A percentile compares a stretch with the other conserved stretches of the same genome.
phyloP scores from a whole-genome alignment of 2,113 vertebrate species.

The Lonchura striata region DNA sequence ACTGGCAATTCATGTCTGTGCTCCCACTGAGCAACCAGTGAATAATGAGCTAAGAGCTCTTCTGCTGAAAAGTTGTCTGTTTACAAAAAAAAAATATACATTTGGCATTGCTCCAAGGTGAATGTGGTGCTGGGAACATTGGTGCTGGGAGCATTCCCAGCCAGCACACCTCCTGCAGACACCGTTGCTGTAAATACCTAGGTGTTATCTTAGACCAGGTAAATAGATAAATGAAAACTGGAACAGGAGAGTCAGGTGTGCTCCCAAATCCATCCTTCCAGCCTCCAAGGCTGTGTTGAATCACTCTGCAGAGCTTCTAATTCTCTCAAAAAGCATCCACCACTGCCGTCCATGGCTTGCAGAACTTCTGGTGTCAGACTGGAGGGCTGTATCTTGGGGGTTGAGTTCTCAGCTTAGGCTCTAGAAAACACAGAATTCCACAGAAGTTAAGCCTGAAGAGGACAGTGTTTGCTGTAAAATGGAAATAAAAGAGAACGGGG shows the following conservation, averaged over 20 bases:
- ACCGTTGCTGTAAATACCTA: not conserved
- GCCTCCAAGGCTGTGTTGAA: not conserved
- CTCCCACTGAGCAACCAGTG: not conserved
- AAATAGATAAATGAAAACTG: not conserved
- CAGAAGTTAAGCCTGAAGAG: not conserved
- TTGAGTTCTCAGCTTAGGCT: not conserved
- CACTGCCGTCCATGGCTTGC: fast-evolving
- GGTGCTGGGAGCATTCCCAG: not conserved
- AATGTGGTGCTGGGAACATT: not conserved
- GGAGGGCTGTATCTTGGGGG: not conserved
- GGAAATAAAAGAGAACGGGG: not conserved
- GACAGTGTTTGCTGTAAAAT: not conserved
- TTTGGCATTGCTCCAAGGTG: not conserved
- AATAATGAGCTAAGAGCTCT: not conserved
- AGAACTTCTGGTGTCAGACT: not conserved
- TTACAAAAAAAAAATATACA: not conserved
- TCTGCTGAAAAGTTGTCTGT: not conserved
- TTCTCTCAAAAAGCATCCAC: not conserved
- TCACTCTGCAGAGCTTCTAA: not conserved
- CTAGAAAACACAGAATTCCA: not conserved
- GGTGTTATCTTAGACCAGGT: not conserved
- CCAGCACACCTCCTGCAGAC: not conserved
- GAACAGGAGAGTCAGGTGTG: not conserved
- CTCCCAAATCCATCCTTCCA: not conserved
- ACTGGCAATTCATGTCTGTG: not conserved